A percentile compares a stretch with the other conserved stretches of the same genome.
phyloP scores from a whole-genome alignment of 1,140 invertebrate genomes.

The Tetragnatha versicolor region DNA sequence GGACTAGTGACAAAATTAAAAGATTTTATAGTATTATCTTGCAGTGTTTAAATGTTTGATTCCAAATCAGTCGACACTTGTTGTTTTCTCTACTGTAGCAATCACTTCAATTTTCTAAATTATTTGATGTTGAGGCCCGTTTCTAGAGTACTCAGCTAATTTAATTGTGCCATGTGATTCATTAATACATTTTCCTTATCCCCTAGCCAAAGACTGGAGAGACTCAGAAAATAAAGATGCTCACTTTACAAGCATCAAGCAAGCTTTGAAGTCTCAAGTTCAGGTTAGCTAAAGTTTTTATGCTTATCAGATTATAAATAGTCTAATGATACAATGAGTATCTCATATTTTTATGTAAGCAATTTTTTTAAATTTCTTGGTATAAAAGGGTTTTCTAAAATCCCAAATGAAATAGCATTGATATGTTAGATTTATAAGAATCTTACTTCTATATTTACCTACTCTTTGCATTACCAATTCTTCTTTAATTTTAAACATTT shows the following conservation, averaged over 20 bases:
- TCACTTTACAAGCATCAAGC: constrained; percentile 8
- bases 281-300: neutral
- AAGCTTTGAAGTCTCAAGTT: constrained; percentile 15
- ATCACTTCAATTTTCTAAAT: neutral
- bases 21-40: too few relatives aligned
- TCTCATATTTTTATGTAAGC: neutral
- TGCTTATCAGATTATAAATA: neutral
- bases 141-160: neutral
- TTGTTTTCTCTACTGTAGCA: neutral
- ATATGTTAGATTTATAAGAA: neutral
- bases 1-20: too few relatives aligned
- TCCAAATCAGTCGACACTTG: neutral
- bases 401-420: neutral
- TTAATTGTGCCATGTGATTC: neutral
- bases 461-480: neutral
- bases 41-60: too few relatives aligned
- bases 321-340: neutral
- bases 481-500: too few relatives aligned
- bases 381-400: neutral
- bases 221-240: neutral
- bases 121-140: neutral
- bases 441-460: neutral
- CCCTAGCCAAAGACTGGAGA: neutral
- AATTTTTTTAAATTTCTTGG: neutral
- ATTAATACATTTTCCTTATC: neutral